These are phyloP conservation scores for Phasia obesa DNA, from an alignment of 2,888 invertebrate species.

Conservation along the genomic window DNA sequence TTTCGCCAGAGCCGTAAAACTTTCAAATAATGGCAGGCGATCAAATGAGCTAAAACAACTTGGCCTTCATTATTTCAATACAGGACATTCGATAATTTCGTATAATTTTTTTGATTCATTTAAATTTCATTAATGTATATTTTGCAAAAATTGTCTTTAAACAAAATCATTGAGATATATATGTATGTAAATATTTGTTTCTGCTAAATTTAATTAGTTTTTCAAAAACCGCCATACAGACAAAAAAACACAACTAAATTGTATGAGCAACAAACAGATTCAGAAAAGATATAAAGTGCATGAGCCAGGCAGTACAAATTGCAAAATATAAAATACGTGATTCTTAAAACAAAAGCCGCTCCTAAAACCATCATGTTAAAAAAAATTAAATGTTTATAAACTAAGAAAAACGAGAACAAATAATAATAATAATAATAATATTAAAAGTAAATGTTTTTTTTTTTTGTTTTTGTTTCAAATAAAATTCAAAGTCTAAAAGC, in stretches of 20 bases:
- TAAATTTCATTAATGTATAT: no score
- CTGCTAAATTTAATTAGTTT: conserved; percentile 3
- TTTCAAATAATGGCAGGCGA: no score
- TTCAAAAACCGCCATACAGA: not conserved
- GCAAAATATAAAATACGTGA: conserved; percentile 26
- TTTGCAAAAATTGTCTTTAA: no score
- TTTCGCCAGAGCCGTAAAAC: no score
- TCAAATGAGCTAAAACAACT: no score
- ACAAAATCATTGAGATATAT: no score
- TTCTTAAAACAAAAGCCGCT: conserved; percentile 53
- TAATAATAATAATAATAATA: not conserved
- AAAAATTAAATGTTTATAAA: conserved; percentile 48
- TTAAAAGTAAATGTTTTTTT: conserved; percentile 36
- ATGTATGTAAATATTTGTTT: not conserved
- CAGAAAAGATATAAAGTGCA: not conserved
- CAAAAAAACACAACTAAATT: no score
- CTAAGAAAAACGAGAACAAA: conserved; percentile 23
- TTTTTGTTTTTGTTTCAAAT: conserved; percentile 34
- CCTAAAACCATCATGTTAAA: conserved; percentile 30
- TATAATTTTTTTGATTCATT: no score
- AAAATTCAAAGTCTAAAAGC: conserved; percentile 14
- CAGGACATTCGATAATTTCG: no score
- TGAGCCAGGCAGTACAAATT: not conserved
- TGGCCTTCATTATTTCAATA: no score
- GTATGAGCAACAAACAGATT: conserved; percentile 42